phyloP scores from a whole-genome alignment of 35 echinoderm and acorn worm species.

The Eucidaris tribuloides region DNA sequence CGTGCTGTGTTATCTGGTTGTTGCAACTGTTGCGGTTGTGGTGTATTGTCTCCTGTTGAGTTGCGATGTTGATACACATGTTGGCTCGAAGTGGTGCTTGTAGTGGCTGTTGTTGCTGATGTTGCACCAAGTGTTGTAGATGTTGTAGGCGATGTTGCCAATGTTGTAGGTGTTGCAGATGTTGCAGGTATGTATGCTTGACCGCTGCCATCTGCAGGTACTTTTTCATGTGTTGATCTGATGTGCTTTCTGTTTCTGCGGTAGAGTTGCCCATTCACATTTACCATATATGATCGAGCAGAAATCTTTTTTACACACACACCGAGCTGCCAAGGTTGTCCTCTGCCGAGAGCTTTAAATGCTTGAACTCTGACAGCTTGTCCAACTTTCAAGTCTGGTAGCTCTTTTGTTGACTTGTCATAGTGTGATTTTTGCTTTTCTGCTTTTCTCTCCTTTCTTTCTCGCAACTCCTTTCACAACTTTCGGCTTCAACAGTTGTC shows the following conservation, averaged over 20 bases:
- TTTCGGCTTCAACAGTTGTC: constrained; percentile 41
- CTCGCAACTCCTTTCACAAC: constrained; percentile 1
- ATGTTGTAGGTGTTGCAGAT: too few species aligned
- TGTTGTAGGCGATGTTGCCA: too few species aligned
- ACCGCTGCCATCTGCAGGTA: too few species aligned
- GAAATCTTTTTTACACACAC: not conserved
- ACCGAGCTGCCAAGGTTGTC: constrained; percentile 20
- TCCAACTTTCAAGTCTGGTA: not conserved
- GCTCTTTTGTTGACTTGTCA: constrained; percentile 8
- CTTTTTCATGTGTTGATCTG: too few species aligned
- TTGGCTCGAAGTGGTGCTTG: too few species aligned
- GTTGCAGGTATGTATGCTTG: too few species aligned
- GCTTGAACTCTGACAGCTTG: constrained; percentile 2
- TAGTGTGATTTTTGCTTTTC: constrained; percentile 16
- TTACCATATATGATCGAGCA: not conserved
- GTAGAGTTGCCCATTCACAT: not conserved
- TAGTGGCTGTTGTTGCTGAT: too few species aligned
- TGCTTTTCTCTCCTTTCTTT: not conserved
- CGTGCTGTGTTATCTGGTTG: too few species aligned
- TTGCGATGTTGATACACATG: too few species aligned
- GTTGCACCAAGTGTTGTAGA: too few species aligned
- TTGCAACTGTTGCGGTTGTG: too few species aligned
- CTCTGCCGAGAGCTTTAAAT: not conserved
- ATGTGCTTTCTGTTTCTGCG: constrained; percentile 25
- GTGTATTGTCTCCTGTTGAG: too few species aligned